Conservation (phyloP, 2,113 vertebrate species). For the Oreotrochilus melanogaster region DNA sequence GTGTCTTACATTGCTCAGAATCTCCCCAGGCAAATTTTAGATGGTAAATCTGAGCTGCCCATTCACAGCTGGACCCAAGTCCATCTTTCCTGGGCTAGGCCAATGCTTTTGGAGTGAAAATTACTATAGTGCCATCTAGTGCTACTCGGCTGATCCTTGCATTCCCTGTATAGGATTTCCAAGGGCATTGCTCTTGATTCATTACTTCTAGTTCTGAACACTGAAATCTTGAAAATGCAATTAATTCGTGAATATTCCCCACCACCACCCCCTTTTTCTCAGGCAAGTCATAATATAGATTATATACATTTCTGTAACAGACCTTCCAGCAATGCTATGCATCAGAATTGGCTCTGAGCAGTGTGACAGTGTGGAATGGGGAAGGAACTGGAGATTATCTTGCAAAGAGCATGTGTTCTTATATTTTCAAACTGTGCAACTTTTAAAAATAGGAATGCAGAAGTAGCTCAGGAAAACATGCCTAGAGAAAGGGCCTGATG, state of each 20-base stretch:
- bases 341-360: neutral
- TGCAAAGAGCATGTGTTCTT: neutral
- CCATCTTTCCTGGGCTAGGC: neutral
- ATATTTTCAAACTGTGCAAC: neutral
- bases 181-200: neutral
- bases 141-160: neutral
- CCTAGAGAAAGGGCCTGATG: neutral
- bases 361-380: neutral
- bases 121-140: constrained; percentile 64
- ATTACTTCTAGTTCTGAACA: neutral
- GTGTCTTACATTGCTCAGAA: neutral
- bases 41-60: neutral
- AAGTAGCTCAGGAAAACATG: neutral
- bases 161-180: neutral
- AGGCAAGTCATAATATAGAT: neutral
- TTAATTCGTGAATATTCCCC: neutral
- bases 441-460: constrained; percentile 45
- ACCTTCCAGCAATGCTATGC: neutral
- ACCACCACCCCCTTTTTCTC: neutral
- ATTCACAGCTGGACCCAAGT: neutral
- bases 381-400: constrained; percentile 7
- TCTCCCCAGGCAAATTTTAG: neutral
- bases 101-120: neutral
- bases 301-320: neutral
- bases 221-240: neutral